Conservation (phyloP, 2,113 vertebrate genomes). For the Cheilinus undulatus region DNA sequence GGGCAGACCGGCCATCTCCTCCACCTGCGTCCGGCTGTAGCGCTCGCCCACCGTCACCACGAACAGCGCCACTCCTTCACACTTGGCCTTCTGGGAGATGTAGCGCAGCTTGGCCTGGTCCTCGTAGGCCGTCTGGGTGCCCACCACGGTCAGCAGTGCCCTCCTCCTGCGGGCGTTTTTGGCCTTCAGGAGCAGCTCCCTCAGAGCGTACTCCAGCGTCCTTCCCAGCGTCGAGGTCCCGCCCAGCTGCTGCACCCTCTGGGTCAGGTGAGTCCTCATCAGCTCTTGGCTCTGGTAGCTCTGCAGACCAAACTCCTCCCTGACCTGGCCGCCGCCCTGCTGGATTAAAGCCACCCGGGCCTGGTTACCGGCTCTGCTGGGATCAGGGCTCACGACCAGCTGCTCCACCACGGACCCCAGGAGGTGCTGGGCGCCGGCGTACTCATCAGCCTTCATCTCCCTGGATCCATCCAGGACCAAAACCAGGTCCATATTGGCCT, state of each 20-base stretch:
- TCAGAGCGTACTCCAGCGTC: constrained; percentile 83
- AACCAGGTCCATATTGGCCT: constrained; percentile 84
- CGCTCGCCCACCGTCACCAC: constrained; percentile 80
- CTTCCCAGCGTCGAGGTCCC: constrained; percentile 81
- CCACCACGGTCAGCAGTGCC: constrained; percentile 83
- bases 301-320: constrained; percentile 83
- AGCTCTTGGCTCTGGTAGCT: constrained; percentile 50
- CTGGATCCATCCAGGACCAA: constrained; percentile 87
- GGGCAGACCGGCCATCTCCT: constrained; percentile 83
- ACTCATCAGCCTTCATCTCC: constrained; percentile 79
- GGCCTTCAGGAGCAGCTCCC: constrained; percentile 79
- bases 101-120: constrained; percentile 81
- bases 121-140: constrained; percentile 78
- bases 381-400: constrained; percentile 81
- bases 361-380: constrained; percentile 1
- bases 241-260: constrained; percentile 72
- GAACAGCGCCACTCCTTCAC: constrained; percentile 87
- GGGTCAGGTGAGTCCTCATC: constrained; percentile 83
- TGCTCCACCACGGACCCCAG: constrained; percentile 83
- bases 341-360: constrained; percentile 85
- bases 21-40: constrained; percentile 74
- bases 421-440: constrained; percentile 80
- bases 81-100: constrained; percentile 83
- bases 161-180: constrained; percentile 68
- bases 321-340: constrained; percentile 69